Percentiles rank a stretch among this genome's conserved stretches.
Conservation (phyloP, 1,140 invertebrate species). For the Aphaenogaster rudis region DNA sequence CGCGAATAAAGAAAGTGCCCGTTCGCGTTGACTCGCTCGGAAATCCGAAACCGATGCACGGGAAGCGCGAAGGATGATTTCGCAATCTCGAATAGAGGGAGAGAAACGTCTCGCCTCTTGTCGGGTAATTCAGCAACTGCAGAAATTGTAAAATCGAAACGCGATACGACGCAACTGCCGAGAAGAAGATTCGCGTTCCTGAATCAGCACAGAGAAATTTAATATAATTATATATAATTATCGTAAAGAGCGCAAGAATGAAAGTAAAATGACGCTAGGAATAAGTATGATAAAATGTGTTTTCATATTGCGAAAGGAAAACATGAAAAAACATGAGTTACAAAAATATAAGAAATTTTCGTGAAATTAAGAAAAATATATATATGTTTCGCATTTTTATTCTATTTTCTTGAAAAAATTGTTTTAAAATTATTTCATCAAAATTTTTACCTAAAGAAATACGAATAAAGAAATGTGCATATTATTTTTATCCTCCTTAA, state of each 20-base stretch:
- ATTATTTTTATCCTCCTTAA: no score
- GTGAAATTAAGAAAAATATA: neutral
- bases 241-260: constrained; percentile 8
- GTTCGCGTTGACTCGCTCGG: constrained; percentile 50
- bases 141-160: constrained; percentile 6
- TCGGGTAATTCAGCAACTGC: constrained; percentile 24
- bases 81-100: constrained; percentile 37
- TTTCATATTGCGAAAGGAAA: neutral
- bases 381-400: neutral
- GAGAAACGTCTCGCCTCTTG: constrained; percentile 35
- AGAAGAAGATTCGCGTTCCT: neutral
- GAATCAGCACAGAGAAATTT: neutral
- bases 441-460: neutral
- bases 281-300: neutral
- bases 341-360: neutral
- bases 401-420: neutral
- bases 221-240: constrained; percentile 1
- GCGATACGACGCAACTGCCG: neutral
- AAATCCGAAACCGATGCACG: constrained; percentile 62
- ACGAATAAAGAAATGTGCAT: no score
- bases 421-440: neutral
- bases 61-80: constrained; percentile 49
- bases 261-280: neutral
- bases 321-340: neutral
- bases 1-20: constrained; percentile 68